Base-by-base conservation (phyloP, 1,140 invertebrate species). In the Drosophila ananassae region DNA sequence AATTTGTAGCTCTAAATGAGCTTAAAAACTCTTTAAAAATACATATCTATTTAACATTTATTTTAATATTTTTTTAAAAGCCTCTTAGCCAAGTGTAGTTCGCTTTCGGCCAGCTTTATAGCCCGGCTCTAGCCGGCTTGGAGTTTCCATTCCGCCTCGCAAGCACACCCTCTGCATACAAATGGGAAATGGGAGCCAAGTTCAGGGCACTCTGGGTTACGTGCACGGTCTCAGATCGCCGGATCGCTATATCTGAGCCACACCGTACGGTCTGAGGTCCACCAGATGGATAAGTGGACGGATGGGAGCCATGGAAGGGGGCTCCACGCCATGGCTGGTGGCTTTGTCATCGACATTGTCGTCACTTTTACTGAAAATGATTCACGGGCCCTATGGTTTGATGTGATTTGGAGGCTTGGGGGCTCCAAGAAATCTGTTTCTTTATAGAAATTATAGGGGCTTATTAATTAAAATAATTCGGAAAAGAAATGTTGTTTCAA, bases 171-270 rank as follows among this genome's bases (percentile, higher is more conserved):
- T 55, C 21, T 54, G 79, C 61, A 84, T 79, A 82, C 63, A 69
- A 83, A 82, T 83, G 8, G 56, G 50, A 24, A 52, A 39, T 67
- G 63, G 25, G 41, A 54, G 34, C 67, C 56, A 74, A 50, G 79
- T 84, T 83, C 71, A 72, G 62, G 55, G 75, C 62, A 62, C 24
- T 32, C 39, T 66, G 79, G 73, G 53, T 79, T 85, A 85, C 80
- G 80, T 84, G 80, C 77, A 53, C 47, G 25, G 30, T 46, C 69
- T 57, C 69, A 74, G 52, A 63, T 51, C 34, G 28, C 21, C 56
- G 67, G n/a, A 51, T 53, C 54, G 47, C 46, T 41, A 34, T 37
- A 54, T 37, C 34, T n/a, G 34, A 37, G 34, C 34, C 34, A 12
- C 30, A 44, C 59, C 51, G 13, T 25, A 24, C 22, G 46, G 53